A percentile compares a stretch with the other conserved stretches of the same genome.
These are phyloP conservation scores for Rhorus exstirpatorius DNA, from an alignment of 2,888 invertebrate species.

Conservation along the genomic window DNA sequence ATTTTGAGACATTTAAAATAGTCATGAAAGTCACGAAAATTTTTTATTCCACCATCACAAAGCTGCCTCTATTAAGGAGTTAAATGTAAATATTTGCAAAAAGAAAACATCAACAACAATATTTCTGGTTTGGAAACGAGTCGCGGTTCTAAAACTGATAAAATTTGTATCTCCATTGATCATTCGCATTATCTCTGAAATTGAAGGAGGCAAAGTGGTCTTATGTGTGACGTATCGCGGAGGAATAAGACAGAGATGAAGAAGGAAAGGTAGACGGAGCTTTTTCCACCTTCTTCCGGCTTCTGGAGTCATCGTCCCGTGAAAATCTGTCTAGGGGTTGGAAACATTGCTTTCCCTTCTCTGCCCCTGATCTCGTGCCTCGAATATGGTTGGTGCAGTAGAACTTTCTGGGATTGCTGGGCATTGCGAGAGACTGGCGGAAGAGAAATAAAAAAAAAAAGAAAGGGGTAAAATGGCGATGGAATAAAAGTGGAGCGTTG, in stretches of 20 bases:
- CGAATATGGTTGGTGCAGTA: slow-evolving; percentile 59
- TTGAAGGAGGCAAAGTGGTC: slow-evolving; percentile 7
- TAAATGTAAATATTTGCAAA: neutral
- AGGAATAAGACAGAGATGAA: slow-evolving; percentile 6
- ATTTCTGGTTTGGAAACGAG: neutral
- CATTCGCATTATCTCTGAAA: slow-evolving; percentile 21
- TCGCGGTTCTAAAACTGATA: neutral
- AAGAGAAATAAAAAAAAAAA: slow-evolving; percentile 21
- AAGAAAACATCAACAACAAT: neutral
- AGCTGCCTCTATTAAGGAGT: too few species aligned
- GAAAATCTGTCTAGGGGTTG: slow-evolving; percentile 69
- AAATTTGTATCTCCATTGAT: slow-evolving; percentile 34
- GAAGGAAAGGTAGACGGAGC: neutral
- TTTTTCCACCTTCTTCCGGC: slow-evolving; percentile 23
- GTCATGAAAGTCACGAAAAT: neutral
- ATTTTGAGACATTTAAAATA: too few species aligned
- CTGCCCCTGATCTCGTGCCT: slow-evolving; percentile 36
- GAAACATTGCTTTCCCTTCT: slow-evolving; percentile 43
- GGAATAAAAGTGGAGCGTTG: slow-evolving; percentile 12
- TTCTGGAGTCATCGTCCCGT: slow-evolving; percentile 69
- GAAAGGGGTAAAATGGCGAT: slow-evolving; percentile 24
- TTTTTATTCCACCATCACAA: too few species aligned
- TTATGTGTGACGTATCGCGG: neutral
- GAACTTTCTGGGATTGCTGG: slow-evolving; percentile 73
- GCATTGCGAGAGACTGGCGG: slow-evolving; percentile 60